These are phyloP conservation scores for Siniperca obscura DNA, from an alignment of 2,797 vertebrate genomes.

Conservation along the genomic window DNA sequence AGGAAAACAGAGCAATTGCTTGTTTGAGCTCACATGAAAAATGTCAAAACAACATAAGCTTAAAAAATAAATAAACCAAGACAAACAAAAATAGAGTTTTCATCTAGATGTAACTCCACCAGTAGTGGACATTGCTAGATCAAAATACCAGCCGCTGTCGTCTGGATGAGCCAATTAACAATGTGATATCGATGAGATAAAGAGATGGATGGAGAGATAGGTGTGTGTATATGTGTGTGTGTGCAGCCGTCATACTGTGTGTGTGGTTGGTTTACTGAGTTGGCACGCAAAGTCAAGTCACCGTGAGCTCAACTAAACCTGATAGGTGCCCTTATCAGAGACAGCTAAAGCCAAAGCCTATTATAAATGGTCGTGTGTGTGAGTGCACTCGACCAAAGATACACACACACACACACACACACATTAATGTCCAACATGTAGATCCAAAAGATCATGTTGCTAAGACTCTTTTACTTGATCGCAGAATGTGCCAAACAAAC, in stretches of 20 bases:
- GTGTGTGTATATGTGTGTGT: slow-evolving; percentile 18
- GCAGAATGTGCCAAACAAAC: slow-evolving; percentile 29
- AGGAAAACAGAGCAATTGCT: slow-evolving; percentile 1
- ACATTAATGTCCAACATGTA: slow-evolving; percentile 25
- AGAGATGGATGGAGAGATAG: slow-evolving; percentile 35
- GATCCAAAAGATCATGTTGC: slow-evolving; percentile 39
- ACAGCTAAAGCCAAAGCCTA: slow-evolving; percentile 63
- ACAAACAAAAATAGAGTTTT: slow-evolving; percentile 2
- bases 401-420: slow-evolving; percentile 29
- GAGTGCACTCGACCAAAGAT: slow-evolving; percentile 3
- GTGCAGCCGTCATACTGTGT: slow-evolving; percentile 11
- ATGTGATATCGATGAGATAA: slow-evolving; percentile 57
- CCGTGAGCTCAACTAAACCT: slow-evolving; percentile 67
- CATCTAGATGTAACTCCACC: not conserved
- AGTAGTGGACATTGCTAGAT: slow-evolving; percentile 15
- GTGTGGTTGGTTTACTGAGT: slow-evolving; percentile 68
- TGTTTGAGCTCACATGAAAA: not conserved
- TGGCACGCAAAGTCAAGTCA: slow-evolving; percentile 62
- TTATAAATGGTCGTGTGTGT: slow-evolving; percentile 56
- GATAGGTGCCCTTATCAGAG: slow-evolving; percentile 70
- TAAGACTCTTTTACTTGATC: slow-evolving; percentile 20
- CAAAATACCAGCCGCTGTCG: slow-evolving; percentile 24
- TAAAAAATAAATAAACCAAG: not conserved
- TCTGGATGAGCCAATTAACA: slow-evolving; percentile 40
- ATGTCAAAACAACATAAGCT: not conserved